Evolutionary conservation across 2,797 vertebrate genomes (phyloP).

Genomic region (Rhynchotus rufescens): DNA sequence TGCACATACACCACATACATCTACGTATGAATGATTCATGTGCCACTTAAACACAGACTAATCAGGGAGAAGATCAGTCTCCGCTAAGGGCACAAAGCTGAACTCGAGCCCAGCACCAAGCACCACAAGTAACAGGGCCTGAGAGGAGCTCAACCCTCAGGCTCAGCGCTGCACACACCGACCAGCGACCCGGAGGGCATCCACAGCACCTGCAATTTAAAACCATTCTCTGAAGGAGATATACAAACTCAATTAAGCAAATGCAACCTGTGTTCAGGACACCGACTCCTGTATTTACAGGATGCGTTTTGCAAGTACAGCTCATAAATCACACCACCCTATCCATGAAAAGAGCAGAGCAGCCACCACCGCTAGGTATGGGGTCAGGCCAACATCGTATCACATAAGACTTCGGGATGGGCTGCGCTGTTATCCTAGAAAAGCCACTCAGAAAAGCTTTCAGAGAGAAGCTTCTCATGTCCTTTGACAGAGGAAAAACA

Average conservation of each 20-base stretch:
- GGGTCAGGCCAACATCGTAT: neutral
- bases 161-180: accelerated
- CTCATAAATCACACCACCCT: accelerated
- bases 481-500: neutral
- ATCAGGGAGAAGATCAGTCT: constrained; percentile 21
- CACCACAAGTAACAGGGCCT: neutral
- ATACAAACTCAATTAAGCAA: neutral
- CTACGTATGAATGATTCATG: constrained; percentile 18
- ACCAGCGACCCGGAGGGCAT: accelerated
- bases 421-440: neutral
- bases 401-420: neutral
- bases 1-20: neutral
- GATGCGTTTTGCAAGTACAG: accelerated
- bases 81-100: neutral
- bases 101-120: neutral
- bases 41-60: constrained; percentile 30
- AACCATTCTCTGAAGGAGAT: neutral
- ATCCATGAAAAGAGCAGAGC: accelerated
- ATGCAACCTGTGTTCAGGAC: neutral
- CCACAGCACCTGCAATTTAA: neutral
- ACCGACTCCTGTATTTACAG: neutral
- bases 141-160: neutral
- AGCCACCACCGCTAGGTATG: neutral
- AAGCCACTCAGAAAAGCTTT: neutral
- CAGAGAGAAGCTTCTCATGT: neutral